These are phyloP conservation scores for Oceanites oceanicus DNA, from an alignment of 2,113 vertebrate genomes.

Conservation along the genomic window DNA sequence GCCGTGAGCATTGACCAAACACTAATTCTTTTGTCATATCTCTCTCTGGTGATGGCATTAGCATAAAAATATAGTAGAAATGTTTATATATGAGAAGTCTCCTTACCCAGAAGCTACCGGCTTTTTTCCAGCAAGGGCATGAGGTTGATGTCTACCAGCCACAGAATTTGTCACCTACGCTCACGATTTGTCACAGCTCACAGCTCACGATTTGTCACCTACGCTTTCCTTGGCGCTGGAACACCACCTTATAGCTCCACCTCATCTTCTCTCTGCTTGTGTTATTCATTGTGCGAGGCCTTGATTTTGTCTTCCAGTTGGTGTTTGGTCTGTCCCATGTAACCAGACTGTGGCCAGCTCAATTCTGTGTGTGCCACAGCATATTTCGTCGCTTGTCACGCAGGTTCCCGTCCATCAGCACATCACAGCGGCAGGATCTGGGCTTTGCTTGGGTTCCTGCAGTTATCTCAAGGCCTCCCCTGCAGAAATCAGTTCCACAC, in stretches of 20 bases:
- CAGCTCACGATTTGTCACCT: background rate
- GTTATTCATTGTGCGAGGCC: background rate
- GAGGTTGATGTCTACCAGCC: background rate
- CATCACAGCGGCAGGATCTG: background rate
- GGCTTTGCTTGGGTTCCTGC: background rate
- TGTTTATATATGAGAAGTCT: background rate
- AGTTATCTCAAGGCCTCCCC: background rate
- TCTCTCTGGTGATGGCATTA: background rate
- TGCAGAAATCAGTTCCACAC: background rate
- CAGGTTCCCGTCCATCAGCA: background rate
- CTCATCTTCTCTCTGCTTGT: background rate
- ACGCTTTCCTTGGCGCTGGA: background rate
- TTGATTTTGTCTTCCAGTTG: background rate
- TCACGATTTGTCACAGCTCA: background rate
- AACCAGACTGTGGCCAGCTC: background rate
- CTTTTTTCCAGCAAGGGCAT: background rate
- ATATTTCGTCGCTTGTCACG: accelerated
- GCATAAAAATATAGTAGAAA: background rate
- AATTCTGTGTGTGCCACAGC: background rate
- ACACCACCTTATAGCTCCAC: background rate
- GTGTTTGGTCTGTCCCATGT: background rate
- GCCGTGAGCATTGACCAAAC: background rate
- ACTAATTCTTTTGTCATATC: background rate
- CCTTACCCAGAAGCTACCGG: background rate
- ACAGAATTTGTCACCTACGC: background rate